Conservation (phyloP, 2,888 invertebrate genomes). For the Hirudinaria manillensis region DNA sequence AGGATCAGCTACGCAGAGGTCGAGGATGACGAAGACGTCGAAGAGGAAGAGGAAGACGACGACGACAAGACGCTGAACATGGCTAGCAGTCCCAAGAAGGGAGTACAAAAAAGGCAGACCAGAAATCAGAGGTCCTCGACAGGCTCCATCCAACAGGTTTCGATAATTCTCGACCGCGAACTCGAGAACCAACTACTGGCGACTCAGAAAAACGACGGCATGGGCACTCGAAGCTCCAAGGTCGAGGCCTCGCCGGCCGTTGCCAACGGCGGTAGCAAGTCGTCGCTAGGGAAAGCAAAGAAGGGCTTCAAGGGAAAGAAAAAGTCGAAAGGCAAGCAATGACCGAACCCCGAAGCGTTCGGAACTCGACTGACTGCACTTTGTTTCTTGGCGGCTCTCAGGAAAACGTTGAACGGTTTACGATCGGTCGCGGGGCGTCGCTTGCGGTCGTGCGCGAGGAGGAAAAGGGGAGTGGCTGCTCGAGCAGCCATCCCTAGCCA, state of each 20-base stretch:
- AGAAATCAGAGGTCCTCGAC: neutral
- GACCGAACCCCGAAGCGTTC: neutral
- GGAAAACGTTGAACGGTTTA: too few relatives aligned
- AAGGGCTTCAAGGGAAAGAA: neutral
- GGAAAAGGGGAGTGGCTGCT: too few relatives aligned
- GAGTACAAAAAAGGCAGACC: neutral
- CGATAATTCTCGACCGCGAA: neutral
- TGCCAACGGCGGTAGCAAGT: neutral
- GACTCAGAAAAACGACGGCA: neutral
- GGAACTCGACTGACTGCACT: too few relatives aligned
- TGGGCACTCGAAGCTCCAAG: neutral
- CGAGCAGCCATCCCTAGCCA: too few relatives aligned
- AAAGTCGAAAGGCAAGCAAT: neutral
- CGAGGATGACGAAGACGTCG: constrained; percentile 19
- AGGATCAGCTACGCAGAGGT: constrained; percentile 8
- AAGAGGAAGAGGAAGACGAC: constrained; percentile 27
- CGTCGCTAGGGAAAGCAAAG: neutral
- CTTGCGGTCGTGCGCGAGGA: too few relatives aligned
- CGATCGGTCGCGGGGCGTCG: too few relatives aligned
- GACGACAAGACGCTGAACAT: constrained; percentile 21
- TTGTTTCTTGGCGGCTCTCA: too few relatives aligned
- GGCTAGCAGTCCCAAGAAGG: constrained; percentile 10
- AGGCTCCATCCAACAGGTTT: neutral
- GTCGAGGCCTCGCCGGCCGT: neutral
- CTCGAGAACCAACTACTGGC: neutral